Evolutionary conservation across 2,888 invertebrate genomes (phyloP), one percentile per base, ranked within the genome.

Genomic region (Crioceris asparagi): DNA sequence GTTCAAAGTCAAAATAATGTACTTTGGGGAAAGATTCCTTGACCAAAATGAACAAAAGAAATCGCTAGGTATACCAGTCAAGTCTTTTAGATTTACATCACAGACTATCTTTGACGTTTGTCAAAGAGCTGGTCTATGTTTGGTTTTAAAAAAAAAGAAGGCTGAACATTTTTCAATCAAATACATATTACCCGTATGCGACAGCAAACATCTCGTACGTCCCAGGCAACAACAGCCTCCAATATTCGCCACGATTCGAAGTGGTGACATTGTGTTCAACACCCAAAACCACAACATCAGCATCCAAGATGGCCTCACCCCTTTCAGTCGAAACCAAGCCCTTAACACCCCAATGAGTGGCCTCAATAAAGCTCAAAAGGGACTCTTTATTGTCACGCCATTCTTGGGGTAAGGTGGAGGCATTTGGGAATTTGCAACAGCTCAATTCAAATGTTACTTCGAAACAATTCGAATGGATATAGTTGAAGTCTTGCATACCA

Each of bases 401-500:
- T 66, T 84, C 85, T 2, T 64, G 58, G 0, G 79, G 72, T 53
- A 97, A 64, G n/a, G 74, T 69, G 0, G 64, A 62, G 0, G 83
- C 80, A 0, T 56, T 44, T 0, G 98, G 98, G 62, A 77, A 97
- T 66, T 98, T 98, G 68, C 86, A 86, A 67, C 98, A 98, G 29
- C 91, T 90, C 53, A 98, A 65, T 62, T 99, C 98, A 54, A 98
- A 78, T 0, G 98, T 98, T 39, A 98, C 79, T 62, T 98, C 98
- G 61, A 93, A 90, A 60, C 93, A 90, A 66, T 96, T 97, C 2
- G 90, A 90, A 57, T 84, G 77, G 3, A 87, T 74, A 64, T 98
- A 98, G 69, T 97, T 98, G 70, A 88, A 99, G 66, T 98, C 98
- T 67, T 88, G 88, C 97, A 98, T 98, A 29, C 97, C 97, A 56